Evolutionary conservation across 2,888 invertebrate genomes (phyloP).

Genomic region (Pantelozetes paolii): DNA sequence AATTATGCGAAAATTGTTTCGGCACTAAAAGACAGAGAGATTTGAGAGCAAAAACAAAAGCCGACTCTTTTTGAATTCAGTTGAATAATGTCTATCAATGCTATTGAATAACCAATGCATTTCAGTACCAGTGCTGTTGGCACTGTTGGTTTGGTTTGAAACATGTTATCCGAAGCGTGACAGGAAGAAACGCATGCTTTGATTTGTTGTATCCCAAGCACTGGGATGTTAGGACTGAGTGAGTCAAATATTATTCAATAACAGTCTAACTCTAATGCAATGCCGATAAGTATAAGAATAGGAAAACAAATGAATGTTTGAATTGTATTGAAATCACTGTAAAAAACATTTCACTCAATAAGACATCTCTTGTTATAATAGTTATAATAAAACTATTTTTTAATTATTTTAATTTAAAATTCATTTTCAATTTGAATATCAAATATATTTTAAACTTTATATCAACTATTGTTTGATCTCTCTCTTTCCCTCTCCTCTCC

Average conservation of each 20-base stretch:
- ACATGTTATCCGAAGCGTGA: slow-evolving; percentile 26
- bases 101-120: background rate
- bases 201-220: slow-evolving; percentile 10
- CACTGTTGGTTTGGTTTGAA: background rate
- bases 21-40: background rate
- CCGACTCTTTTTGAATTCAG: background rate
- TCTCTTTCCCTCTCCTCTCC: background rate
- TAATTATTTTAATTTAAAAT: too few species aligned
- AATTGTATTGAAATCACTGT: slow-evolving; percentile 32
- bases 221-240: background rate
- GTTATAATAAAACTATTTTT: background rate
- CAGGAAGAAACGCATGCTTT: slow-evolving; percentile 37
- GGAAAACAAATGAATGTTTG: slow-evolving; percentile 29
- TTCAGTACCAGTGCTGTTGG: background rate
- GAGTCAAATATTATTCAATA: background rate
- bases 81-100: slow-evolving; percentile 19
- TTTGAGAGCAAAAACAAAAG: slow-evolving; percentile 16
- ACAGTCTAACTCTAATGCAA: background rate
- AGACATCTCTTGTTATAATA: background rate
- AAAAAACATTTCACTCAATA: background rate
- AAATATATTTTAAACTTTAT: background rate
- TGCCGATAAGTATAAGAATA: slow-evolving; percentile 17
- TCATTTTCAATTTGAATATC: too few species aligned
- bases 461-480: background rate
- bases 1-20: background rate